Conservation (phyloP, 2,113 vertebrate genomes). For the Blennius ocellaris region DNA sequence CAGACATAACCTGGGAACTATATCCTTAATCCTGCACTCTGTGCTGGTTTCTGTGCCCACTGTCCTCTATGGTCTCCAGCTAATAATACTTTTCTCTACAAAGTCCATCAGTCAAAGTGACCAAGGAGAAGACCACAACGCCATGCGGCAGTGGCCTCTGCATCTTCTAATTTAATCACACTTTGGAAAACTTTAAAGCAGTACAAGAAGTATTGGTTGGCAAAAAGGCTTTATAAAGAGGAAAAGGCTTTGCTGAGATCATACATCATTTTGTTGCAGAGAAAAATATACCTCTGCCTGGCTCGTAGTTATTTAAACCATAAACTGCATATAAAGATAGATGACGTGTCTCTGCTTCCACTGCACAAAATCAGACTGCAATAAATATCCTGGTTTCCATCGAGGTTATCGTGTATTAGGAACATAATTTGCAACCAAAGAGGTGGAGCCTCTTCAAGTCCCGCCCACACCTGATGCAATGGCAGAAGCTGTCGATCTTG, state of each 20-base stretch:
- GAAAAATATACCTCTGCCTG: too few species aligned
- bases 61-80: conserved; percentile 29
- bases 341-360: too few species aligned
- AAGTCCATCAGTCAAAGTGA: conserved; percentile 14
- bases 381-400: too few species aligned
- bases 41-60: conserved; percentile 10
- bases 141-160: conserved; percentile 9
- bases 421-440: too few species aligned
- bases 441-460: too few species aligned
- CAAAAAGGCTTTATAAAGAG: neutral
- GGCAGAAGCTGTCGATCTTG: too few species aligned
- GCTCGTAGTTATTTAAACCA: too few species aligned
- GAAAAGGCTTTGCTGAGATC: neutral
- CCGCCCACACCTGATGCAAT: too few species aligned
- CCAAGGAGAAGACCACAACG: neutral
- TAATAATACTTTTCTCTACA: conserved; percentile 40
- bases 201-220: neutral
- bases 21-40: conserved; percentile 28
- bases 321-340: too few species aligned
- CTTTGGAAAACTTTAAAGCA: neutral
- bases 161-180: neutral
- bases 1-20: conserved; percentile 41
- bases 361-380: too few species aligned
- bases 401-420: too few species aligned
- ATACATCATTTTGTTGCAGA: neutral